Percentiles rank a stretch among this genome's conserved stretches.
Evolutionary conservation across 2,797 vertebrate genomes (phyloP).

Genomic region (Clarias fuscus): DNA sequence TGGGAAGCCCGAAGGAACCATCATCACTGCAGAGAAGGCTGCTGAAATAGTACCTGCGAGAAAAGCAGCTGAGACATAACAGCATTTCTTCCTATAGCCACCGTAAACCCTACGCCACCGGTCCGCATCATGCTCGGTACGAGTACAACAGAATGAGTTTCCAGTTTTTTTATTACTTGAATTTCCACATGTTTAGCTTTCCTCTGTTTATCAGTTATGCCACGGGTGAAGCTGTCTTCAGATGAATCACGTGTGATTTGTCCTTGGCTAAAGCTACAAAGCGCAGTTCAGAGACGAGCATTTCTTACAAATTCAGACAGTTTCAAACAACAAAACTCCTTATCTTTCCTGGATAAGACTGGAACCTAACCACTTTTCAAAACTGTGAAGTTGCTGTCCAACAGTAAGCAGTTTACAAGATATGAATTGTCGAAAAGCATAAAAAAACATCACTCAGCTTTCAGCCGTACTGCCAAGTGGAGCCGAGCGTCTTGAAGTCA

Average conservation of each 20-base stretch:
- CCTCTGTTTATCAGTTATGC: not conserved
- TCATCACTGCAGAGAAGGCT: slow-evolving; percentile 26
- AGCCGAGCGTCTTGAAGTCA: slow-evolving; percentile 3
- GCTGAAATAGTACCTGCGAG: slow-evolving; percentile 17
- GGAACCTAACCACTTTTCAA: slow-evolving; percentile 5
- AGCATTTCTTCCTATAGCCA: slow-evolving; percentile 3
- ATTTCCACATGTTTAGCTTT: not conserved
- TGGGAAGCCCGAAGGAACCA: slow-evolving; percentile 26
- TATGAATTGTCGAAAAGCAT: slow-evolving; percentile 38
- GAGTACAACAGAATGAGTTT: not conserved
- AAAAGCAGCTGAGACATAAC: slow-evolving; percentile 23
- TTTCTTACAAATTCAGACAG: slow-evolving; percentile 13
- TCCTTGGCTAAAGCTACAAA: slow-evolving; percentile 9
- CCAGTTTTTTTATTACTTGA: not conserved
- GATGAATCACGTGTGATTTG: slow-evolving; percentile 9
- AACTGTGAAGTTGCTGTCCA: slow-evolving; percentile 31
- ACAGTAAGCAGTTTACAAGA: slow-evolving; percentile 29
- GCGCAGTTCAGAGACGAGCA: slow-evolving; percentile 3
- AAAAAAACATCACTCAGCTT: slow-evolving; percentile 40
- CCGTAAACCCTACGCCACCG: slow-evolving; percentile 13
- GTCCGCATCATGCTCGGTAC: not conserved
- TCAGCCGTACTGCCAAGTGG: slow-evolving; percentile 22
- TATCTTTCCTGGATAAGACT: slow-evolving; percentile 6
- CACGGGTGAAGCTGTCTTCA: not conserved
- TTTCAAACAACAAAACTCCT: slow-evolving; percentile 12